A percentile compares a stretch with the other conserved stretches of the same genome.
Evolutionary conservation across 2,113 vertebrate genomes (phyloP).

Genomic region (Pangasianodon gigas): DNA sequence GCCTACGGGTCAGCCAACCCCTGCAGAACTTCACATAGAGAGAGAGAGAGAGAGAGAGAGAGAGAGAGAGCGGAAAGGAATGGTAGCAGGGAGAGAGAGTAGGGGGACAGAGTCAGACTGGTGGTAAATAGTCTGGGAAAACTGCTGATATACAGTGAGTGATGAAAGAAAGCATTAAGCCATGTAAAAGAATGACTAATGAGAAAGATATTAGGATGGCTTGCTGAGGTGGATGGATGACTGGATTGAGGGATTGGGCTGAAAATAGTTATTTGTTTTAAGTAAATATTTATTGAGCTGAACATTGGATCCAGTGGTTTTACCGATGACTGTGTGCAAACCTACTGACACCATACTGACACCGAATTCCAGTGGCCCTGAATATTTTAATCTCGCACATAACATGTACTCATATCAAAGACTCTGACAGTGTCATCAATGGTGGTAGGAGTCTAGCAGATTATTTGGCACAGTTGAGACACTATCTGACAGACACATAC

Average conservation of each 20-base stretch:
- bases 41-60: neutral
- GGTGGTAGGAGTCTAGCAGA: neutral
- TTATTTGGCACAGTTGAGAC: conserved; percentile 23
- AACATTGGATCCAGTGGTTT: conserved; percentile 43
- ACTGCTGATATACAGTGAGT: neutral
- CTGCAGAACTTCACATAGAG: conserved; percentile 77
- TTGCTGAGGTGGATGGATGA: neutral
- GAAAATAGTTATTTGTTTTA: conserved; percentile 44
- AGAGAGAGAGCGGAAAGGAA: neutral
- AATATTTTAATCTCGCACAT: conserved; percentile 18
- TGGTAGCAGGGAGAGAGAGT: neutral
- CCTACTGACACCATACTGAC: conserved; percentile 40
- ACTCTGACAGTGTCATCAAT: neutral
- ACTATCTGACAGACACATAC: conserved; percentile 34
- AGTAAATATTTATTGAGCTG: conserved; percentile 49
- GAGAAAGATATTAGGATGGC: neutral
- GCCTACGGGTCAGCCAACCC: conserved; percentile 80
- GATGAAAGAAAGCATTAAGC: neutral
- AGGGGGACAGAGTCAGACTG: neutral
- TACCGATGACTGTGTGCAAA: conserved; percentile 55
- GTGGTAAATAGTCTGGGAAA: neutral
- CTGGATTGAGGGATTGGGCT: neutral
- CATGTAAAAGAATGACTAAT: neutral
- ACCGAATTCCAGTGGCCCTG: conserved; percentile 28
- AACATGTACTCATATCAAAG: neutral